phyloP scores from a whole-genome alignment of 2,888 invertebrate genomes.

The Flexamia atlantica region DNA sequence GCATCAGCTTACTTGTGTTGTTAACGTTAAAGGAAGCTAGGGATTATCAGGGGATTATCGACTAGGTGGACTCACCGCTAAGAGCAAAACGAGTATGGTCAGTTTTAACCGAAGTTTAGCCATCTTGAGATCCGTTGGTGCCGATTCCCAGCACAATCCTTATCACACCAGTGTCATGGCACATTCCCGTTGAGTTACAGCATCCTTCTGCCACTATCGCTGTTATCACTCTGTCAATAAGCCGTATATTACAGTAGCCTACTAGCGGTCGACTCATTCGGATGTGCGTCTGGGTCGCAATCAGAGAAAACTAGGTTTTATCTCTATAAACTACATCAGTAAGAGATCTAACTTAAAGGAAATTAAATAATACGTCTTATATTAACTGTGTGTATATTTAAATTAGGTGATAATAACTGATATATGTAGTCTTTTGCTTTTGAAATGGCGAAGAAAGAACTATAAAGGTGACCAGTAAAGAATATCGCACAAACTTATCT shows the following conservation, averaged over 20 bases:
- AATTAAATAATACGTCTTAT: too few species aligned
- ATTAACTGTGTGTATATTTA: too few species aligned
- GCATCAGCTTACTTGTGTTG: too few species aligned
- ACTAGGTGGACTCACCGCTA: slow-evolving; percentile 7
- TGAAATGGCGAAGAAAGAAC: too few species aligned
- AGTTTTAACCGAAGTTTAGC: slow-evolving; percentile 17
- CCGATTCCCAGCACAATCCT: slow-evolving; percentile 20
- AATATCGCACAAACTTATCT: too few species aligned
- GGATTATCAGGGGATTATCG: not conserved
- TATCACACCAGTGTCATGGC: slow-evolving; percentile 9
- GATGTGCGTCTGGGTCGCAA: not conserved
- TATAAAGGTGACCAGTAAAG: too few species aligned
- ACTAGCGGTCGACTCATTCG: not conserved
- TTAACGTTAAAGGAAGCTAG: too few species aligned
- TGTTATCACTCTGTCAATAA: slow-evolving; percentile 27
- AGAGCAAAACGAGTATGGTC: not conserved
- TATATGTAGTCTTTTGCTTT: too few species aligned
- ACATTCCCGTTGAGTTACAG: slow-evolving; percentile 21
- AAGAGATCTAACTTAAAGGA: too few species aligned
- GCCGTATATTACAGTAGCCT: slow-evolving; percentile 23
- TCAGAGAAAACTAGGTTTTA: too few species aligned
- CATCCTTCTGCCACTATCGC: slow-evolving; percentile 14
- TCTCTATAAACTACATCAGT: too few species aligned
- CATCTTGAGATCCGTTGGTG: slow-evolving; percentile 19
- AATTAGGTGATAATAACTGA: too few species aligned